Evolutionary conservation across 30 jellyfish, hydroid and myxozoan genomes (phyloP), one percentile per base, ranked within the genome.

Genomic region (Turritopsis rubra): DNA sequence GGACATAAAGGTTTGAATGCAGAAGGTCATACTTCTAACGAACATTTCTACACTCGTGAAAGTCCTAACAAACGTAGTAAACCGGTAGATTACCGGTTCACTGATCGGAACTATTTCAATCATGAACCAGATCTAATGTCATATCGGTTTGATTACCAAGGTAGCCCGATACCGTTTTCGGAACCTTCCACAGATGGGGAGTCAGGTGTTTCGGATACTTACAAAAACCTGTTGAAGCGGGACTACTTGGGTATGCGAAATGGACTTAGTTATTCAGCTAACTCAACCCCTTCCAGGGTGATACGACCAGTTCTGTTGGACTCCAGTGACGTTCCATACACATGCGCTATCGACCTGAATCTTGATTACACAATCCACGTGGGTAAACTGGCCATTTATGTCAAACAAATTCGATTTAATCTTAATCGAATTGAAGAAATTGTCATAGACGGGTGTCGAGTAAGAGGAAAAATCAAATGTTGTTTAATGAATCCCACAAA

Each of bases 181-280:
- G 98, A 92, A 75, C 96, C 84, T 28, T 86, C 96, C 17, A 92
- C 98, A 16, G 98, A 92, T 85, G 92, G 88, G 28, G 98, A 92
- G 31, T 83, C 95, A 65, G 84, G 87, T 30, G 85, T 91, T 28
- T 92, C 98, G 8, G 98, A 92, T 65, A 94, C 96, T 13, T 92
- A 84, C 70, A 92, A 92, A 65, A 73, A 85, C 29, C 88, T 92
- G 30, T 60, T 87, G 79, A 71, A 85, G 24, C 70, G 90, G 20
- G 98, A 92, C 65, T 86, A 83, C 28, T 80, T 86, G 16, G 52
- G 89, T 8, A 72, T 78, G 89, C 88, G 85, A 53, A 85, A 94
- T 79, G 82, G 82, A 23, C 65, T 16, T 16, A 53, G 28, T 80
- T 53, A 25, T 53, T 26, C 85, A 27, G 86, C 72, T 7, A 22